Evolutionary conservation across 1,140 invertebrate species (phyloP).

Genomic region (Olivierus martensii): DNA sequence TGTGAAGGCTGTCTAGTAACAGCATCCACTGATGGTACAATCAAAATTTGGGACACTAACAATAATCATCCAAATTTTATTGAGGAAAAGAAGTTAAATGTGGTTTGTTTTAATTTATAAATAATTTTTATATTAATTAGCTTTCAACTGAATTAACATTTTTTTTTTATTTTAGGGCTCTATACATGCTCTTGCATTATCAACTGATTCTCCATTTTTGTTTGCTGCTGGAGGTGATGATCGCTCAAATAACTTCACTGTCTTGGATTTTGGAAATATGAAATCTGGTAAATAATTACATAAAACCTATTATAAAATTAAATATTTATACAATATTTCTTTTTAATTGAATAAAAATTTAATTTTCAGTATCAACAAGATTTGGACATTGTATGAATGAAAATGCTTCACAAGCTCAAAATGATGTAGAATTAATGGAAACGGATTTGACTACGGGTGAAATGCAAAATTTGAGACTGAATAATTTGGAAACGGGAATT

Average conservation of each 20-base stretch:
- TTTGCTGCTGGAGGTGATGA: conserved; percentile 71
- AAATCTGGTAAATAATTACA: conserved; percentile 1
- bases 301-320: too few relatives aligned
- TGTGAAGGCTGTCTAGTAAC: conserved; percentile 56
- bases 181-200: conserved; percentile 53
- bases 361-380: too few relatives aligned
- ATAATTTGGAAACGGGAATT: too few relatives aligned
- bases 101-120: conserved; percentile 7
- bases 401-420: too few relatives aligned
- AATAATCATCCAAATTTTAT: conserved; percentile 28
- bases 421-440: too few relatives aligned
- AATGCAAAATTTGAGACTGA: too few relatives aligned
- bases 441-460: too few relatives aligned
- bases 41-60: conserved; percentile 64
- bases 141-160: conserved; percentile 13
- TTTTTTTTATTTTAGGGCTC: conserved; percentile 44
- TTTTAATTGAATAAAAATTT: too few relatives aligned
- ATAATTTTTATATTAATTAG: not conserved
- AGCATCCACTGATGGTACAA: conserved; percentile 49
- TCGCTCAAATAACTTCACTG: conserved; percentile 56
- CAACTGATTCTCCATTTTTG: conserved; percentile 64
- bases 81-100: conserved; percentile 24
- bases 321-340: too few relatives aligned
- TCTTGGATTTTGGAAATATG: conserved; percentile 46
- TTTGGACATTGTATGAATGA: too few relatives aligned